Base-by-base conservation (phyloP, 2,888 invertebrate genomes). In the Hecatera dysodea region DNA sequence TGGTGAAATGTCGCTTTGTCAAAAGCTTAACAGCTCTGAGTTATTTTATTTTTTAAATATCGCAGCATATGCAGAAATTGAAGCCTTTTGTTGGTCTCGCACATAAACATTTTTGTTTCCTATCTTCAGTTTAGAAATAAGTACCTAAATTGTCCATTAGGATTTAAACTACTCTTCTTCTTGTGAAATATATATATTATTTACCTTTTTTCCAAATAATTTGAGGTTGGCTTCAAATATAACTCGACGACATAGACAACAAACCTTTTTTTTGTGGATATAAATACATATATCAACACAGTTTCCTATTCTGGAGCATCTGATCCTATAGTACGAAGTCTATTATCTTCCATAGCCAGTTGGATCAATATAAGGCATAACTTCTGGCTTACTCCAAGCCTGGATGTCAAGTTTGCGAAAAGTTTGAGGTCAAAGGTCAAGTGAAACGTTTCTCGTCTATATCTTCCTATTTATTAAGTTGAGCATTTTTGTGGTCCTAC, bases 341-440 rank as follows among this genome's bases (percentile, higher is more conserved):
- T 68, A 68, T 73, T 52, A 64, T 57, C 36, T 65, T 72, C n/a
- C 50, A 19, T 33, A 27, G 44, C 39, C 8, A 17, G 48, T 39
- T 7, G 63, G 67, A 76, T 67, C 63, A 72, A 76, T 72, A 75
- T 22, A 17, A 48, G 52, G 22, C 42, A 42, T 59, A 50, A 60
- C 61, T 61, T 68, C 56, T 44, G 69, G 69, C 65, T 53, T 78
- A 64, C 77, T 71, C 67, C 66, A 66, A 29, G 48, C 73, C 59
- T 69, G 72, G 61, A 74, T 74, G 71, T 74, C 69, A 73, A 72
- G 73, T 80, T 81, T 69, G 61, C 46, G 44, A 68, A 73, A 80
- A 75, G 12, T 72, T 79, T 56, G 61, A 69, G 82, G 77, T 69
- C 69, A 65, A 78, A 78, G 78, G 68, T 80, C 81, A 76, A 67